Evolutionary conservation across 1,140 invertebrate genomes (phyloP).

Genomic region (Hylyphantes graminicola): DNA sequence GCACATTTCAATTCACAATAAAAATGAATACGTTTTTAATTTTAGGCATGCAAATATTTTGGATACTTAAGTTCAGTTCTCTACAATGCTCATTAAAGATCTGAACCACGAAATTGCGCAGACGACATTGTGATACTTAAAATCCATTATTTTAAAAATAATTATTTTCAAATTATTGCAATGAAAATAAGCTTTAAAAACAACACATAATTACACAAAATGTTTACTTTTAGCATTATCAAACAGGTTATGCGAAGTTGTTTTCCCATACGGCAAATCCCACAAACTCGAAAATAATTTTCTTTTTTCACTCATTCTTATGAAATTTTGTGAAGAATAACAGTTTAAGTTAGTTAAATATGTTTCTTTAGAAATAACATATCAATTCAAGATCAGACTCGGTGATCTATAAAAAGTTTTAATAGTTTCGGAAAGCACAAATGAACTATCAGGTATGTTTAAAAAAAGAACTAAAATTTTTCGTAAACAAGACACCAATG

Average conservation of each 20-base stretch:
- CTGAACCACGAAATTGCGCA: not conserved
- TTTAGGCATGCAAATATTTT: not conserved
- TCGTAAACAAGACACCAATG: slow-evolving; percentile 44
- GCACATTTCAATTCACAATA: not conserved
- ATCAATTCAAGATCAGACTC: no score
- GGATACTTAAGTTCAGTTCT: not conserved
- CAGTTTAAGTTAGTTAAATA: no score
- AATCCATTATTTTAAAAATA: not conserved
- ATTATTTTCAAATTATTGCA: not conserved
- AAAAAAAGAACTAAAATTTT: slow-evolving; percentile 5
- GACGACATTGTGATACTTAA: not conserved
- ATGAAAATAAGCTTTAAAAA: slow-evolving; percentile 3
- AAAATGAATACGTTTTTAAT: not conserved
- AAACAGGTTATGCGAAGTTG: slow-evolving; percentile 29
- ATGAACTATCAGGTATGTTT: not conserved
- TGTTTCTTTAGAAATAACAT: no score
- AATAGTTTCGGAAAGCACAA: not conserved
- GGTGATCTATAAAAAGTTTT: no score
- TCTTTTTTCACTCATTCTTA: not conserved
- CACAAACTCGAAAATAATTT: slow-evolving; percentile 35
- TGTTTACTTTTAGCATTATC: slow-evolving; percentile 44
- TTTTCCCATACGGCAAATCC: slow-evolving; percentile 45
- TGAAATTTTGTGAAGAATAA: not conserved
- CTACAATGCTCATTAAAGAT: no score
- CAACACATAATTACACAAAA: no score